Percentiles rank a stretch among this genome's conserved stretches.
Evolutionary conservation across 2,888 invertebrate species (phyloP).

Genomic region (Margaritifera margaritifera): DNA sequence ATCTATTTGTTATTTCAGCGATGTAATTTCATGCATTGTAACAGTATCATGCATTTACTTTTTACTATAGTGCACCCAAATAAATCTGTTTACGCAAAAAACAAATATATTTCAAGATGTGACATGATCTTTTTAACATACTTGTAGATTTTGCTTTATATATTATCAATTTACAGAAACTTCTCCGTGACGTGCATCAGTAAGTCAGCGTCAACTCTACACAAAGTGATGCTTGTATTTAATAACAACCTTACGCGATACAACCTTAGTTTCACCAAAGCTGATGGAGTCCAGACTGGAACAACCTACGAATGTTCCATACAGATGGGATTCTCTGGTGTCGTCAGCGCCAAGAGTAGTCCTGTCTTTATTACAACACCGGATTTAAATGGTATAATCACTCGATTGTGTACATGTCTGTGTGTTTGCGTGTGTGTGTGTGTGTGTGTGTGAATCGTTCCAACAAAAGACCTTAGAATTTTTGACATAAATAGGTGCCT

Average conservation of each 20-base stretch:
- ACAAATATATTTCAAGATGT: too few species aligned
- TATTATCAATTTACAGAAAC: too few species aligned
- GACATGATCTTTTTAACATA: too few species aligned
- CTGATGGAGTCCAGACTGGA: slow-evolving; percentile 43
- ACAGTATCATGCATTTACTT: too few species aligned
- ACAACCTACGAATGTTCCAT: slow-evolving; percentile 48
- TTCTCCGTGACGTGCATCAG: slow-evolving; percentile 25
- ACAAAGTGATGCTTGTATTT: slow-evolving; percentile 4
- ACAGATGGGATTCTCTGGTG: slow-evolving; percentile 23
- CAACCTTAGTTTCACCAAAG: slow-evolving; percentile 18
- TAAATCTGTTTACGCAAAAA: too few species aligned
- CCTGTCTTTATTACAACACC: slow-evolving; percentile 42
- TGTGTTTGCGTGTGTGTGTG: neutral
- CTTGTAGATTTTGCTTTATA: too few species aligned
- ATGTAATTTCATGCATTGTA: too few species aligned
- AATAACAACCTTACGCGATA: slow-evolving; percentile 17
- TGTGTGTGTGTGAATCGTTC: neutral
- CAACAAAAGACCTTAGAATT: neutral
- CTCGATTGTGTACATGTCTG: neutral
- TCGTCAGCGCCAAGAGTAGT: slow-evolving; percentile 41
- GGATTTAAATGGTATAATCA: slow-evolving; percentile 21
- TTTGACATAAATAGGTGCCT: too few species aligned
- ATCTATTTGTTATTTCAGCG: too few species aligned
- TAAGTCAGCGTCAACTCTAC: slow-evolving; percentile 24
- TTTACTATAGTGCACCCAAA: too few species aligned